Evolutionary conservation across 2,113 vertebrate species (phyloP).

Genomic region (Macquaria australasica): DNA sequence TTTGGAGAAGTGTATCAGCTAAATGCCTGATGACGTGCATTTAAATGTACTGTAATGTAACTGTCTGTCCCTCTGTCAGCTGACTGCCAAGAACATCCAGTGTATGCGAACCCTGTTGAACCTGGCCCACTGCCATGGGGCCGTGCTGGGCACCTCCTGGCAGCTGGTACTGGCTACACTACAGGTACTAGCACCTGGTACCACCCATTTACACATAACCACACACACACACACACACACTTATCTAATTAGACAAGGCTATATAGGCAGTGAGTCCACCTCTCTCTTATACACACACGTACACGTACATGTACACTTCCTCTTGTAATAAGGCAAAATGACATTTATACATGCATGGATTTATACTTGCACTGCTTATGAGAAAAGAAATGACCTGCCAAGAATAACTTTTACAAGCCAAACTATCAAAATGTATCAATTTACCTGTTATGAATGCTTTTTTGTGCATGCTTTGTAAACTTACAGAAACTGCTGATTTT

Average conservation of each 20-base stretch:
- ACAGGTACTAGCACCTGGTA: conserved; percentile 86
- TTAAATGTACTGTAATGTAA: not conserved
- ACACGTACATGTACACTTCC: not conserved
- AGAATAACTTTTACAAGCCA: not conserved
- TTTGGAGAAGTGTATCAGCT: not conserved
- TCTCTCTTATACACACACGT: not conserved
- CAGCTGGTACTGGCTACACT: conserved; percentile 97
- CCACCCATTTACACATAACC: not conserved
- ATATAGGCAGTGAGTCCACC: too few species aligned
- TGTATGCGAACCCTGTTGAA: conserved; percentile 98
- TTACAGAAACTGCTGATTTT: not conserved
- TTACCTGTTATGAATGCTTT: not conserved
- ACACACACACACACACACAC: not conserved
- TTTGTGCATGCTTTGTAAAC: not conserved
- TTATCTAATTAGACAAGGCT: not conserved
- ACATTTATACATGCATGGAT: not conserved
- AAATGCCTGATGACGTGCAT: not conserved
- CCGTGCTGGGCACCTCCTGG: conserved; percentile 97
- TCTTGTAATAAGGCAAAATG: not conserved
- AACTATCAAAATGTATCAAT: not conserved
- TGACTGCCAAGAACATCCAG: conserved; percentile 99
- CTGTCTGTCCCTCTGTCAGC: conserved; percentile 78
- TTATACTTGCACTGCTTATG: not conserved
- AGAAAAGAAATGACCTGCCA: not conserved
- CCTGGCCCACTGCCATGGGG: conserved; percentile 96